These are phyloP conservation scores for Lophura swinhoii DNA, from an alignment of 2,797 vertebrate genomes.

Conservation along the genomic window DNA sequence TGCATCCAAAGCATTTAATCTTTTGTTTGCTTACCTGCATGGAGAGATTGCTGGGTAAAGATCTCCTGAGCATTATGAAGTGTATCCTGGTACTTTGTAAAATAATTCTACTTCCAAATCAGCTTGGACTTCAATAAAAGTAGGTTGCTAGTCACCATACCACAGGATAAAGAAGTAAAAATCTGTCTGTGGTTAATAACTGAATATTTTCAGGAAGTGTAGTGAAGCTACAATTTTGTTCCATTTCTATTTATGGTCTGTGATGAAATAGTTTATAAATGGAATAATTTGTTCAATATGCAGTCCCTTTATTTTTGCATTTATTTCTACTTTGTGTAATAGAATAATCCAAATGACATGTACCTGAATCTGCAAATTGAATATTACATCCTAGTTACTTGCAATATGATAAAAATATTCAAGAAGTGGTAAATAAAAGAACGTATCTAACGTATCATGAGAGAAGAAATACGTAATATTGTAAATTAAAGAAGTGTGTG, in stretches of 20 bases:
- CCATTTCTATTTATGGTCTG: neutral
- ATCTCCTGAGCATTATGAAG: neutral
- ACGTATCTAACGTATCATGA: neutral
- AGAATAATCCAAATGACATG: neutral
- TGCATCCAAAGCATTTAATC: neutral
- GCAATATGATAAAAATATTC: neutral
- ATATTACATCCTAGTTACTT: neutral
- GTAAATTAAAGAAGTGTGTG: neutral
- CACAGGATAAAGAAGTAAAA: neutral
- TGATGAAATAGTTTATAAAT: neutral
- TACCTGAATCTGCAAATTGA: neutral
- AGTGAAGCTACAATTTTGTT: neutral
- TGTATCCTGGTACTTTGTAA: neutral
- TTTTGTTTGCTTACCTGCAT: neutral
- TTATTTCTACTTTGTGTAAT: neutral
- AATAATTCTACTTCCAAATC: constrained; percentile 7
- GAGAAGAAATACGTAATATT: neutral
- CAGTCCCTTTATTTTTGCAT: neutral
- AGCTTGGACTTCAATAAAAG: neutral
- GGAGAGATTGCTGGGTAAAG: neutral
- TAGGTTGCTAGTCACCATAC: neutral
- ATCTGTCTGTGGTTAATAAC: neutral
- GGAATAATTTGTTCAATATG: neutral
- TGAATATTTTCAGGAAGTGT: neutral
- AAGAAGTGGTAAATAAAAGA: neutral